Conservation (phyloP, 2,797 vertebrate genomes). For the Enteromius fasciolatus region DNA sequence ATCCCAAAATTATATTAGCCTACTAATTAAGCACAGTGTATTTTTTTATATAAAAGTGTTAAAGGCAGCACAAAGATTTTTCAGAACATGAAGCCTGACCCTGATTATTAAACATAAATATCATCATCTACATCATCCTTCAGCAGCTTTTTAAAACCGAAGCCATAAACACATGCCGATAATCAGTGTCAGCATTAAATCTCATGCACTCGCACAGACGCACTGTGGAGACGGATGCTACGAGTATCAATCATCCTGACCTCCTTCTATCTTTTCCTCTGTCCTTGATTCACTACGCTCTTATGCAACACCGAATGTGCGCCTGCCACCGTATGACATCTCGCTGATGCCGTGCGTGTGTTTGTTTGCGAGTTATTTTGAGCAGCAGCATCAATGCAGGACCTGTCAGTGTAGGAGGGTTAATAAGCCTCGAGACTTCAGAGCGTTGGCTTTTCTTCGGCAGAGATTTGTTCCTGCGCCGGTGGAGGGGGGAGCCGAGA, state of each 20-base stretch:
- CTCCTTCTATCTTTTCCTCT: slow-evolving; percentile 45
- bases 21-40: not conserved
- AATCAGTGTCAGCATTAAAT: slow-evolving; percentile 31
- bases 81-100: not conserved
- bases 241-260: slow-evolving; percentile 53
- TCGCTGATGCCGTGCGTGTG: slow-evolving; percentile 10
- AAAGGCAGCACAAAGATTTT: not conserved
- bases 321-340: slow-evolving; percentile 15
- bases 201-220: not conserved
- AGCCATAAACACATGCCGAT: not conserved
- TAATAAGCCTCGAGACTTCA: slow-evolving; percentile 56
- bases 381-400: slow-evolving; percentile 40
- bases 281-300: slow-evolving; percentile 44
- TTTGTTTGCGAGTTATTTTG: slow-evolving; percentile 50
- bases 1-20: not conserved
- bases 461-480: slow-evolving; percentile 37
- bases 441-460: slow-evolving; percentile 39
- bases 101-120: not conserved
- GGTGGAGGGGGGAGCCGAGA: slow-evolving; percentile 7
- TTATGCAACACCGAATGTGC: slow-evolving; percentile 30
- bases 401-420: slow-evolving; percentile 54
- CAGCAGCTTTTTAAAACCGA: not conserved
- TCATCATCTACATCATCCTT: not conserved
- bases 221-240: not conserved
- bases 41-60: not conserved